Evolutionary conservation across 2,797 vertebrate genomes (phyloP).

Genomic region (Phoebastria nigripes): DNA sequence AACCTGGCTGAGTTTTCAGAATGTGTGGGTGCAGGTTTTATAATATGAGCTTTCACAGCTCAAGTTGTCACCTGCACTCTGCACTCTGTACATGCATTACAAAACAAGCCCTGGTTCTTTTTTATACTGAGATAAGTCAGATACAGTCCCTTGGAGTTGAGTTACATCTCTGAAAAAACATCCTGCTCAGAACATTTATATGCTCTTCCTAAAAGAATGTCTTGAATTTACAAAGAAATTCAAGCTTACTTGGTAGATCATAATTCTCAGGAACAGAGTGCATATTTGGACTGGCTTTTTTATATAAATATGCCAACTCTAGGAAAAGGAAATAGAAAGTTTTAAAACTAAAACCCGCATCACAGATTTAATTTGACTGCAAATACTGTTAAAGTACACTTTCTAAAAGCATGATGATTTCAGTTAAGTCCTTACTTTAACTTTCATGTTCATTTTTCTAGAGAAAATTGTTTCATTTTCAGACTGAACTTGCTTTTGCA

Average conservation of each 20-base stretch:
- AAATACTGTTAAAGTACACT: slow-evolving; percentile 38
- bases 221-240: slow-evolving; percentile 8
- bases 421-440: not conserved
- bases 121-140: not conserved
- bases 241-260: not conserved
- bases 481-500: slow-evolving; percentile 52
- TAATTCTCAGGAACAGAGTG: not conserved
- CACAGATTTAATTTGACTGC: slow-evolving; percentile 38
- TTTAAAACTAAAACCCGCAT: not conserved
- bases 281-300: not conserved
- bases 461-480: slow-evolving; percentile 56
- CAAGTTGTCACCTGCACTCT: not conserved
- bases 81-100: not conserved
- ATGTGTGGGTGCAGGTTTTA: slow-evolving; percentile 11
- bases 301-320: not conserved
- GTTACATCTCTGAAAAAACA: not conserved
- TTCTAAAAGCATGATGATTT: slow-evolving; percentile 13
- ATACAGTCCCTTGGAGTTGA: not conserved
- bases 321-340: not conserved
- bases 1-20: slow-evolving; percentile 20
- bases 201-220: not conserved
- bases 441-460: slow-evolving; percentile 47
- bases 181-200: not conserved
- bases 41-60: not conserved
- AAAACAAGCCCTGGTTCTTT: not conserved